Base-by-base conservation (phyloP, 2,113 vertebrate genomes). In the Cyanistes caeruleus region DNA sequence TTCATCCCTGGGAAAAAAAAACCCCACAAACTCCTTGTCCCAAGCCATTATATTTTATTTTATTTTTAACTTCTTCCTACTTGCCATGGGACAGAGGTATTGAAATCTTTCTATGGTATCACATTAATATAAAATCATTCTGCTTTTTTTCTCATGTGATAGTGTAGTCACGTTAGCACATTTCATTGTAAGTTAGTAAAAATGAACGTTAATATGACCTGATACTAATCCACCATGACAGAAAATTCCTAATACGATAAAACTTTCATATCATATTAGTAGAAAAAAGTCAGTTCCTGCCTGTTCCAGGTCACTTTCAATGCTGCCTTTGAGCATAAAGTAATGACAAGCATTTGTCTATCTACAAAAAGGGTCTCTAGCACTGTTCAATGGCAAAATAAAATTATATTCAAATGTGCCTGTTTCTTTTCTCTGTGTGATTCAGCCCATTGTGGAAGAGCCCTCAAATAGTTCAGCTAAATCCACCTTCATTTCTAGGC, bases 171-270 rank as follows among this genome's bases (percentile, higher is more conserved):
- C 58, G 84, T 94, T 98, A 98, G 90, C 97, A 97, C 95, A 97
- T 97, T 98, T 98, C 97, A 96, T 89, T 95, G 87, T 90, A 97
- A 89, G 97, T 98, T 97, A 97, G 96, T 93, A 96, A 96, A 96
- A 96, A 87, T 17, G 30, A 98, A 95, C 76, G 1, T 96, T 98
- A 98, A 98, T 97, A 85, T 92, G 91, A 96, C 69, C 83, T 97
- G 96, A 98, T 96, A 91, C 88, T 98, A 97, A 98, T 98, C 86
- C 62, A 85, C 93, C 60, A 69, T 95, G 98, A 98, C 97, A 98
- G 96, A 97, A 98, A 97, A 97, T 97, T 97, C 97, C 97, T 97
- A 97, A 97, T 97, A 95, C 82, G 94, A 98, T 98, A 96, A 98
- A 98, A 97, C 97, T 97, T 98, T 98, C 97, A 97, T 97, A 97